Percentiles rank a stretch among this genome's conserved stretches.
Evolutionary conservation across 2,888 invertebrate genomes (phyloP).

Genomic region (Drosophila ustulata): DNA sequence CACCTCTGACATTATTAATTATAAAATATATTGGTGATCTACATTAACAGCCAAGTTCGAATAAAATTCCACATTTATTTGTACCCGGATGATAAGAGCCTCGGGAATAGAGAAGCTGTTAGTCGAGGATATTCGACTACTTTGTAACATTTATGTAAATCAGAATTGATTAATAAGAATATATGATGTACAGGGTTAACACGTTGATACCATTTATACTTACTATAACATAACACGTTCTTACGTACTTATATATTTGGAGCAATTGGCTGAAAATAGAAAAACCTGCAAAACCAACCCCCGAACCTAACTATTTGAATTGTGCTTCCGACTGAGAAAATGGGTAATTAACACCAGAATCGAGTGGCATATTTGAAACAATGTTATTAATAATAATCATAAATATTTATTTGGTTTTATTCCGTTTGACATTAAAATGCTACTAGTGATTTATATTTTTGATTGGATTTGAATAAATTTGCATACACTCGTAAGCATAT

Average conservation of each 20-base stretch:
- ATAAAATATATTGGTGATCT: too few species aligned
- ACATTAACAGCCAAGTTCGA: too few species aligned
- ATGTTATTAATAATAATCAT: conserved; percentile 70
- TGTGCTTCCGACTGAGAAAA: conserved; percentile 67
- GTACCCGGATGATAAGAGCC: too few species aligned
- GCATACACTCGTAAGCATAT: conserved; percentile 36
- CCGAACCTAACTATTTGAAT: conserved; percentile 65
- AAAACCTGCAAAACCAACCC: conserved; percentile 4
- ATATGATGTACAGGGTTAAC: neutral
- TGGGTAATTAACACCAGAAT: neutral
- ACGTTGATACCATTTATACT: neutral
- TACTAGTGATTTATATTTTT: conserved; percentile 70
- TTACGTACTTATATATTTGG: neutral
- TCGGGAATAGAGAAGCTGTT: too few species aligned
- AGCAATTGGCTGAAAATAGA: conserved; percentile 29
- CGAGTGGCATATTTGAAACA: conserved; percentile 44
- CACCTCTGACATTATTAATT: too few species aligned
- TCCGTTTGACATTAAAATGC: conserved; percentile 74
- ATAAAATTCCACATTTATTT: too few species aligned
- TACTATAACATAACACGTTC: neutral
- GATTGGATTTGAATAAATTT: conserved; percentile 73
- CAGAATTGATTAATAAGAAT: neutral
- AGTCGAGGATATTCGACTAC: too few species aligned
- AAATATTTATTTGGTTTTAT: conserved; percentile 72
- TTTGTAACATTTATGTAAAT: neutral